A percentile compares a stretch with the other conserved stretches of the same genome.
Evolutionary conservation across 2,113 vertebrate species (phyloP).

Genomic region (Phalacrocorax brasilianus): DNA sequence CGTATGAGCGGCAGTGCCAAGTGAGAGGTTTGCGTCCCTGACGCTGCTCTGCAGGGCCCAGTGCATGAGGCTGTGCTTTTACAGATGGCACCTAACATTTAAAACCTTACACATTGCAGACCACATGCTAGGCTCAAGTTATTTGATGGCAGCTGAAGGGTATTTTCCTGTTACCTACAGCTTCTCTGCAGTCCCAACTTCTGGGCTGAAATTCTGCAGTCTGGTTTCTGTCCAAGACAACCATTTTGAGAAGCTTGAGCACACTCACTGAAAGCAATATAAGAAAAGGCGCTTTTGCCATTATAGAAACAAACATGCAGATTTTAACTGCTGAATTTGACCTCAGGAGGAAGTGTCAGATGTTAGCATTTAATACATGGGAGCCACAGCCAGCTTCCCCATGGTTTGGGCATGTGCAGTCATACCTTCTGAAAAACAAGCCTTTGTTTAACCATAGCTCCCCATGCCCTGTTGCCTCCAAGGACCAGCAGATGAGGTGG

Average conservation of each 20-base stretch:
- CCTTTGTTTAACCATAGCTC: background rate
- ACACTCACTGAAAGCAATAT: background rate
- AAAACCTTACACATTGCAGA: background rate
- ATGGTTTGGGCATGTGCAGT: background rate
- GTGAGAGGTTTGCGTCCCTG: background rate
- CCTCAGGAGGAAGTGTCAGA: background rate
- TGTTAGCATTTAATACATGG: background rate
- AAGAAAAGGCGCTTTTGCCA: background rate
- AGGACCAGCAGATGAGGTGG: background rate
- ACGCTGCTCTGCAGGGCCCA: background rate
- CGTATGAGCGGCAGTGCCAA: fast-evolving
- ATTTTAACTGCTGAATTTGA: background rate
- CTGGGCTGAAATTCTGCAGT: background rate
- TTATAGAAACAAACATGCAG: background rate
- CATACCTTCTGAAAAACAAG: background rate
- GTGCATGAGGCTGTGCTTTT: background rate
- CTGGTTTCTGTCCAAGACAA: constrained; percentile 13
- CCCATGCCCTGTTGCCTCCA: background rate
- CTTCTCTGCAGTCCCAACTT: background rate
- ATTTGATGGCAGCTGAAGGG: background rate
- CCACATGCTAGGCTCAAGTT: no score
- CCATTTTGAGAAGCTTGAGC: background rate
- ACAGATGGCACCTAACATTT: background rate
- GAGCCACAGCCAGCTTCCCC: background rate
- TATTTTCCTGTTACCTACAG: background rate